Evolutionary conservation across 2,888 invertebrate genomes (phyloP).

Genomic region (Metellina segmentata): DNA sequence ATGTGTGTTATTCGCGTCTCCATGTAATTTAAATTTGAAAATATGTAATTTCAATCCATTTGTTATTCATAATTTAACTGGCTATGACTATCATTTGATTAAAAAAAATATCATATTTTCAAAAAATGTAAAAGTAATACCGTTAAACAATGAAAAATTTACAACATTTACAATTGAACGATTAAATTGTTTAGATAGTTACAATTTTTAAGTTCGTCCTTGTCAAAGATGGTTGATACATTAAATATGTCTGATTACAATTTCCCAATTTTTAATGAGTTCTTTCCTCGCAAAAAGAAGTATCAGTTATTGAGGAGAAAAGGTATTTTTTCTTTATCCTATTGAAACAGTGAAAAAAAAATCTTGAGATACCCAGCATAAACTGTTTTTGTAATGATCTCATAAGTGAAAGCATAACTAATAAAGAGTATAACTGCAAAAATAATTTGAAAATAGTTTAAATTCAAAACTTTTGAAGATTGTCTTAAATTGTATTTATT

Average conservation of each 20-base stretch:
- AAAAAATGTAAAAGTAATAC: slow-evolving; percentile 16
- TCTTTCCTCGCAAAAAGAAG: background rate
- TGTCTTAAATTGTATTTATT: slow-evolving; percentile 10
- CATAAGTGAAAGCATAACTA: background rate
- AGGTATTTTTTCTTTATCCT: background rate
- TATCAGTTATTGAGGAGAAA: slow-evolving; percentile 21
- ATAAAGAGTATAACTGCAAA: background rate
- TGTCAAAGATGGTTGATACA: slow-evolving; percentile 16
- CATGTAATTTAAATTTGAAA: slow-evolving; percentile 41
- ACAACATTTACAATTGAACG: slow-evolving; percentile 5
- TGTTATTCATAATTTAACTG: slow-evolving; percentile 24
- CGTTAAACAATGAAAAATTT: slow-evolving; percentile 15
- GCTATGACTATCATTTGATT: slow-evolving; percentile 22
- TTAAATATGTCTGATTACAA: slow-evolving; percentile 2
- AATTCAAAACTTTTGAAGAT: background rate
- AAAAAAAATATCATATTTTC: background rate
- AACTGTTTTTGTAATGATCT: background rate
- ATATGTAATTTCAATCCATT: slow-evolving; percentile 7
- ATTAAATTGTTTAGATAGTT: slow-evolving; percentile 35
- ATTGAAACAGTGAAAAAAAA: background rate
- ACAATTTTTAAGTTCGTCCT: slow-evolving; percentile 20
- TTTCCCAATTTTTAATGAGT: slow-evolving; percentile 33
- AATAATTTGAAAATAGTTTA: background rate
- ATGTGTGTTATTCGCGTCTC: background rate
- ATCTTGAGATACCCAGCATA: background rate